A percentile compares a stretch with the other conserved stretches of the same genome.
Evolutionary conservation across 2,797 vertebrate genomes (phyloP).

Genomic region (Acanthiza pusilla): DNA sequence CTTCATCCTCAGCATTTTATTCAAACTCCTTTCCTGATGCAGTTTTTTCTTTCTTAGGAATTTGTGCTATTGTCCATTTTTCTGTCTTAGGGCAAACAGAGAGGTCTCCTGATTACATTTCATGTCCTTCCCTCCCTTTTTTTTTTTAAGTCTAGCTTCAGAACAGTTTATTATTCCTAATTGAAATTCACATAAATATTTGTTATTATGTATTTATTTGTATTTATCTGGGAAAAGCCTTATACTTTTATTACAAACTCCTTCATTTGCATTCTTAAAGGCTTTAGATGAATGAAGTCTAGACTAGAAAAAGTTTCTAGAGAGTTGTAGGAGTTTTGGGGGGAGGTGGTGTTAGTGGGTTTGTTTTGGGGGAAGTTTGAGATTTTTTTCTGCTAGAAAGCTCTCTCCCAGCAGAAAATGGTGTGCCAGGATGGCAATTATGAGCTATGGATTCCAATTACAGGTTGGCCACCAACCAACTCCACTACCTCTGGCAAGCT

Average conservation of each 20-base stretch:
- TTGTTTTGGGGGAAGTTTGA: neutral
- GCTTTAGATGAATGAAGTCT: neutral
- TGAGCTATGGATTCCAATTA: neutral
- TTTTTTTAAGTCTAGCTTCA: neutral
- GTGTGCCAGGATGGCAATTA: neutral
- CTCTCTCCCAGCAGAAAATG: neutral
- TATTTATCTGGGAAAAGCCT: neutral
- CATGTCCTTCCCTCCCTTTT: neutral
- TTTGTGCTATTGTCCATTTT: neutral
- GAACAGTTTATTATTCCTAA: neutral
- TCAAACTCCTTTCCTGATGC: neutral
- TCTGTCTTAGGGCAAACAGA: neutral
- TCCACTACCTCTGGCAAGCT: neutral
- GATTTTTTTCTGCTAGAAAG: neutral
- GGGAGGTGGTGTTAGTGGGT: rapidly evolving
- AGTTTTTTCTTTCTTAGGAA: neutral
- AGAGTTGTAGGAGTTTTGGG: neutral
- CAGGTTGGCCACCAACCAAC: neutral
- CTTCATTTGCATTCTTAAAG: neutral
- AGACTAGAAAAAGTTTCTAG: neutral
- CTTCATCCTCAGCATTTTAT: neutral
- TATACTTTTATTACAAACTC: neutral
- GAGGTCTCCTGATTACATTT: neutral
- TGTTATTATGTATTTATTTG: neutral
- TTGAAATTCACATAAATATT: neutral